These are phyloP conservation scores for Tauraco hartlaubi DNA, from an alignment of 2,797 vertebrate genomes.

Conservation along the genomic window DNA sequence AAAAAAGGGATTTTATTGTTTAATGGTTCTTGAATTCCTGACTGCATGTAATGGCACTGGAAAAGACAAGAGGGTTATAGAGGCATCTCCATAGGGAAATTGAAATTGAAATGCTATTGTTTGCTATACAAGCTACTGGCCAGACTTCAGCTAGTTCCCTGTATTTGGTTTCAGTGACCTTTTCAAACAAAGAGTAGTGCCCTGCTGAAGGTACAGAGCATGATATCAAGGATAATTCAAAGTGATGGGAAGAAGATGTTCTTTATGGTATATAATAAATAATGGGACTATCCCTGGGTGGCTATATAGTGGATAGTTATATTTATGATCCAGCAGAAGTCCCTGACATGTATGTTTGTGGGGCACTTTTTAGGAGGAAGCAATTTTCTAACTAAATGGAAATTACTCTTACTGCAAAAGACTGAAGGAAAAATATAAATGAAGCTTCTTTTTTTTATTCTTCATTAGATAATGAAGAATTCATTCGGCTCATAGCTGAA, in stretches of 20 bases:
- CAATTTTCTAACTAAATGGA: constrained; percentile 8
- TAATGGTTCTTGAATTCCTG: constrained; percentile 34
- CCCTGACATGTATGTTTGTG: constrained; percentile 13
- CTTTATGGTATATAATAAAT: constrained; percentile 48
- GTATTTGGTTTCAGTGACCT: constrained; percentile 10
- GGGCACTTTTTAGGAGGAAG: background rate
- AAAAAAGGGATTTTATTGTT: constrained; percentile 35
- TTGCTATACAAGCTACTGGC: background rate
- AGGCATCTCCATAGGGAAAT: constrained; percentile 17
- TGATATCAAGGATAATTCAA: constrained; percentile 7
- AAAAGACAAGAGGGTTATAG: constrained; percentile 29
- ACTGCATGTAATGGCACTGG: background rate
- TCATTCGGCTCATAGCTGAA: background rate
- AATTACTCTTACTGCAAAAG: constrained; percentile 8
- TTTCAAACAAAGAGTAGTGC: background rate
- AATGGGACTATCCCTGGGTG: background rate
- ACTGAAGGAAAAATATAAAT: background rate
- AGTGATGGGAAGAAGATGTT: constrained; percentile 35
- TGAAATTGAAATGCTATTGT: constrained; percentile 39
- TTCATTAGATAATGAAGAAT: background rate
- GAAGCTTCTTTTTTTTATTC: background rate
- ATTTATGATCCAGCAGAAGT: constrained; percentile 14
- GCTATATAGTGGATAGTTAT: background rate
- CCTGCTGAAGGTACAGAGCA: background rate
- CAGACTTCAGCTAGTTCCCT: background rate